These are phyloP conservation scores for Apis dorsata DNA, from an alignment of 1,140 invertebrate genomes.

Conservation along the genomic window DNA sequence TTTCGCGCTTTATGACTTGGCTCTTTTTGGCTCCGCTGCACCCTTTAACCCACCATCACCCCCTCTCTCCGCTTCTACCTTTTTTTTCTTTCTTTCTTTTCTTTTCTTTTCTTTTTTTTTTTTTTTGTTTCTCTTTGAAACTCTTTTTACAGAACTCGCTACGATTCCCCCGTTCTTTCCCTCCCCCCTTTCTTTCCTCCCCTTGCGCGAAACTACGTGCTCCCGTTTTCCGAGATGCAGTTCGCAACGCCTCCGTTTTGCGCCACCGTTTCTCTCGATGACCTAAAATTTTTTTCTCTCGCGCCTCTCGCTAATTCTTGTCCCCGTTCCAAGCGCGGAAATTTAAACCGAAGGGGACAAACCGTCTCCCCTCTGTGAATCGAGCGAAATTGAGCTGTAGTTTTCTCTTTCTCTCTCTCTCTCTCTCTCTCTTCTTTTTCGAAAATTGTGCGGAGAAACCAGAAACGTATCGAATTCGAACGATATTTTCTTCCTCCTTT, in stretches of 20 bases:
- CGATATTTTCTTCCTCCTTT: not conserved
- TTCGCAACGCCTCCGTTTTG: not conserved
- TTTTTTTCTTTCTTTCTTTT: too few species aligned
- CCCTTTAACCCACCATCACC: slow-evolving; percentile 1
- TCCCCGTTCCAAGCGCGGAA: not conserved
- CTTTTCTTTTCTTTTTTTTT: not conserved
- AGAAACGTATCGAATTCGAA: not conserved
- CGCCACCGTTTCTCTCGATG: slow-evolving; percentile 14
- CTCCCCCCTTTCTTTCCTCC: not conserved
- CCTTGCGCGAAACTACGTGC: not conserved
- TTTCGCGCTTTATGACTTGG: not conserved
- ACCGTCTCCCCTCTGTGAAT: not conserved
- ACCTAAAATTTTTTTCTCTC: slow-evolving; percentile 20
- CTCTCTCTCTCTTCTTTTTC: not conserved
- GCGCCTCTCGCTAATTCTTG: not conserved
- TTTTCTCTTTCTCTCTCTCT: too few species aligned
- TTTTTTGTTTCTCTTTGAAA: slow-evolving; percentile 20
- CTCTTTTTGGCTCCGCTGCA: slow-evolving; percentile 24
- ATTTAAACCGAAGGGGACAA: too few species aligned
- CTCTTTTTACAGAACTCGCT: slow-evolving; percentile 5
- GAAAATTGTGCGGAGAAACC: not conserved
- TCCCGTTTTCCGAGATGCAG: not conserved
- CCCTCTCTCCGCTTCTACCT: too few species aligned
- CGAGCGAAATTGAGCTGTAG: not conserved
- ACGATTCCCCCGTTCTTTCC: not conserved